phyloP scores from a whole-genome alignment of 1,140 invertebrate genomes.

The Drosophila teissieri region DNA sequence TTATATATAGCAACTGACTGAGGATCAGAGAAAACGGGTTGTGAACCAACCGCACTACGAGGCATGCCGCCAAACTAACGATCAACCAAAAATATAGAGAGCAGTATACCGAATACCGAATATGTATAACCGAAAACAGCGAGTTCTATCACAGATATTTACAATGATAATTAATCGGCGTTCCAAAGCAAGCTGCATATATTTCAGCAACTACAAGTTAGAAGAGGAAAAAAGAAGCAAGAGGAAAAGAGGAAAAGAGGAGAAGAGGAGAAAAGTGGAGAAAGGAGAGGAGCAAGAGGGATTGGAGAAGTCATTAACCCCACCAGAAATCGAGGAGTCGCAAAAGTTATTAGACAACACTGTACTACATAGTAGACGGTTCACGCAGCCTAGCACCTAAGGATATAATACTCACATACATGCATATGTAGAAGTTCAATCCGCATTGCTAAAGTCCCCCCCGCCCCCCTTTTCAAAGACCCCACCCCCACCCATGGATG shows the following conservation, averaged over 20 bases:
- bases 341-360: slow-evolving; percentile 52
- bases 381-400: slow-evolving; percentile 29
- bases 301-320: slow-evolving; percentile 52
- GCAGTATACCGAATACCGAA: slow-evolving; percentile 1
- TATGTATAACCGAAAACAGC: slow-evolving; percentile 9
- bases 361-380: slow-evolving; percentile 57
- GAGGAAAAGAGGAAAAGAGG: too few species aligned
- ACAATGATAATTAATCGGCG: slow-evolving; percentile 19
- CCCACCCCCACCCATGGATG: not conserved
- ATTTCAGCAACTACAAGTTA: not conserved
- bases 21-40: slow-evolving; percentile 15
- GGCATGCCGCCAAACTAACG: slow-evolving; percentile 4
- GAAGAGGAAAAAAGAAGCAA: not conserved
- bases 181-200: slow-evolving; percentile 11
- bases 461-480: too few species aligned
- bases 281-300: not conserved
- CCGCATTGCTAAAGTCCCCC: not conserved
- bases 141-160: slow-evolving; percentile 18
- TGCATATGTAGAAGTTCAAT: slow-evolving; percentile 21
- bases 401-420: slow-evolving; percentile 38
- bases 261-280: not conserved
- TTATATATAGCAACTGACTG: slow-evolving; percentile 30
- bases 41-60: slow-evolving; percentile 19
- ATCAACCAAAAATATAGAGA: not conserved
- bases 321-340: slow-evolving; percentile 59